These are phyloP conservation scores for Pantherophis vulpinus DNA, from an alignment of 2,797 vertebrate species.

Conservation along the genomic window DNA sequence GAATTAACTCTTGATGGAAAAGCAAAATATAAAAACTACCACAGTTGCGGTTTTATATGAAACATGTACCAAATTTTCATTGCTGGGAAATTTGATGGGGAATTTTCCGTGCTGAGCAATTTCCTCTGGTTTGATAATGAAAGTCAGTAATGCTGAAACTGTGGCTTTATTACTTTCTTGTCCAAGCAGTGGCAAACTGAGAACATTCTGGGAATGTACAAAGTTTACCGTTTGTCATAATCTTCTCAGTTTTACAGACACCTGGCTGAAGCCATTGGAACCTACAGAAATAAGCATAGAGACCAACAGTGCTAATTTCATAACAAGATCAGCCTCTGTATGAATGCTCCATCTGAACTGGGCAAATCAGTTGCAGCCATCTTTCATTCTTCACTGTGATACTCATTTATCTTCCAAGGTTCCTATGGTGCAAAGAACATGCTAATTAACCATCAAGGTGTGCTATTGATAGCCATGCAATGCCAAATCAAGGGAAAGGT, in stretches of 20 bases:
- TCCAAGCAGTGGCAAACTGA: background rate
- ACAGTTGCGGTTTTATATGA: background rate
- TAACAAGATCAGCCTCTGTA: background rate
- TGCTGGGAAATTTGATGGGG: background rate
- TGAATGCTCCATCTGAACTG: background rate
- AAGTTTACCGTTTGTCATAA: background rate
- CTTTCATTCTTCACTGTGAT: background rate
- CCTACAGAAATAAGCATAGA: background rate
- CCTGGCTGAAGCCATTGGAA: background rate
- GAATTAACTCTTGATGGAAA: background rate
- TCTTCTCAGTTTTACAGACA: background rate
- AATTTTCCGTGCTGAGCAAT: background rate
- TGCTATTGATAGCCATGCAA: background rate
- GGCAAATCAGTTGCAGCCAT: background rate
- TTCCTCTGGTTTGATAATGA: background rate
- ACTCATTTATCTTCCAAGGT: background rate
- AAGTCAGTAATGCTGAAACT: background rate
- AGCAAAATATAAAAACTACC: background rate
- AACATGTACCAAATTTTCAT: background rate
- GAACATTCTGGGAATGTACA: background rate
- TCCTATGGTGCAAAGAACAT: background rate
- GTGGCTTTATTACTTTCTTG: background rate
- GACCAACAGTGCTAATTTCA: background rate
- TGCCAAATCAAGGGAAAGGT: background rate
- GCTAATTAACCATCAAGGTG: background rate